Conservation (phyloP, 2,113 vertebrate genomes). For the Megaceryle maxima region DNA sequence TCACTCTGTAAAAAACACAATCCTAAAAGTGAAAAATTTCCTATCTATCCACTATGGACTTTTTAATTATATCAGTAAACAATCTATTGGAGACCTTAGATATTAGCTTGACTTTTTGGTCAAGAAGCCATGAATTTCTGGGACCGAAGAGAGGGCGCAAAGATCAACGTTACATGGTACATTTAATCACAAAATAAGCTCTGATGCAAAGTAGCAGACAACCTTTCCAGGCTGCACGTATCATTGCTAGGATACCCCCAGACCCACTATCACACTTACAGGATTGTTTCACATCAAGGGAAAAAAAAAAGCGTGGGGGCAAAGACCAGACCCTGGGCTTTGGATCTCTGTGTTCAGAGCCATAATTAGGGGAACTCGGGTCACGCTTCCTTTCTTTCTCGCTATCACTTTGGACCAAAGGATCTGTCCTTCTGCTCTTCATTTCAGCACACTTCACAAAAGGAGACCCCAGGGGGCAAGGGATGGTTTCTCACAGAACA, state of each 20-base stretch:
- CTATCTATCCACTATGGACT: not conserved
- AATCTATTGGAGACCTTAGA: not conserved
- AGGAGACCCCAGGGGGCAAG: conserved; percentile 38
- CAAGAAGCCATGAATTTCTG: not conserved
- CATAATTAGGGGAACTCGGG: conserved; percentile 43
- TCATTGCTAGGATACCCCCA: conserved; percentile 7
- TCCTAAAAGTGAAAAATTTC: not conserved
- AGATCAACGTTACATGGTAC: not conserved
- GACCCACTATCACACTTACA: not conserved
- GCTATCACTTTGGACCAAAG: conserved; percentile 49
- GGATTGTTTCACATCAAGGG: conserved; percentile 21
- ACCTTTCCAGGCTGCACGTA: not conserved
- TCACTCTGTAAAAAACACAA: not conserved
- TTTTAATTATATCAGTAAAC: not conserved
- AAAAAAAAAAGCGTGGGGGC: not conserved
- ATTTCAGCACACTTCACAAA: conserved; percentile 51
- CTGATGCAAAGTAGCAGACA: not conserved
- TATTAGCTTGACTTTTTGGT: not conserved
- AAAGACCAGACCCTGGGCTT: not conserved
- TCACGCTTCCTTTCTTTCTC: conserved; percentile 46
- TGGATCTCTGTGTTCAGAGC: not conserved
- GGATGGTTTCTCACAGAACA: conserved; percentile 26
- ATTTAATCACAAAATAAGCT: not conserved
- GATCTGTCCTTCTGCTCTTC: conserved; percentile 39
- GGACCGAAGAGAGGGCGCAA: not conserved